A percentile compares a stretch with the other conserved stretches of the same genome.
These are phyloP conservation scores for Quiscalus mexicanus DNA, from an alignment of 2,113 vertebrate species.

Conservation along the genomic window DNA sequence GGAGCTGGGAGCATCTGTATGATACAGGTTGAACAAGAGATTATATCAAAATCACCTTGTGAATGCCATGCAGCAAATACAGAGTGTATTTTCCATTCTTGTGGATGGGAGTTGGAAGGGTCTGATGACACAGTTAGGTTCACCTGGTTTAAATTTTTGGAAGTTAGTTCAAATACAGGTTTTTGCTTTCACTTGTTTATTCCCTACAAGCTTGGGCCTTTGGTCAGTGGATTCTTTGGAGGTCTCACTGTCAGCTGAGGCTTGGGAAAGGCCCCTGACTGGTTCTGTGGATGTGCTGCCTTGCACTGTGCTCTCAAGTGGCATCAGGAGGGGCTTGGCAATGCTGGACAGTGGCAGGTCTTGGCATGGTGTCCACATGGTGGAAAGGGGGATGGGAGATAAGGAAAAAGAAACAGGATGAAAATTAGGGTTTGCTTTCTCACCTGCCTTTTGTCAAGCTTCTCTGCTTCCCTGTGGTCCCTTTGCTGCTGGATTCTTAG, in stretches of 20 bases:
- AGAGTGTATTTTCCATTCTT: not conserved
- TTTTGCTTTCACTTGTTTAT: not conserved
- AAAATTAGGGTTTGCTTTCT: not conserved
- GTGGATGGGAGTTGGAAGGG: not conserved
- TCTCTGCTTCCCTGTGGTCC: not conserved
- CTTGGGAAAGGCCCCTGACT: not conserved
- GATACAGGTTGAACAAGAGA: not conserved
- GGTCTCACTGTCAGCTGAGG: not conserved
- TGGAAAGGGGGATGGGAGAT: not conserved
- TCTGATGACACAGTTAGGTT: not conserved
- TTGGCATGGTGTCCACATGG: rapidly evolving
- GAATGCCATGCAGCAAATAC: not conserved
- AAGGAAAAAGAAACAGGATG: not conserved
- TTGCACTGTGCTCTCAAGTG: not conserved
- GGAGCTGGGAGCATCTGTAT: not conserved
- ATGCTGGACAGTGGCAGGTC: not conserved
- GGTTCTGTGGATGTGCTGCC: not conserved
- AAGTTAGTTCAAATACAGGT: not conserved
- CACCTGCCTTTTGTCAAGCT: not conserved
- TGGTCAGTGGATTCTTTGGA: not conserved
- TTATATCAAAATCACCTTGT: not conserved
- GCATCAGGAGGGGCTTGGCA: not conserved
- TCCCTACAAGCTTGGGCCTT: not conserved
- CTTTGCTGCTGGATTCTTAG: not conserved
- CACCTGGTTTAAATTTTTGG: not conserved